These are phyloP conservation scores for Paramisgurnus dabryanus DNA, from an alignment of 2,113 vertebrate species.

Conservation along the genomic window DNA sequence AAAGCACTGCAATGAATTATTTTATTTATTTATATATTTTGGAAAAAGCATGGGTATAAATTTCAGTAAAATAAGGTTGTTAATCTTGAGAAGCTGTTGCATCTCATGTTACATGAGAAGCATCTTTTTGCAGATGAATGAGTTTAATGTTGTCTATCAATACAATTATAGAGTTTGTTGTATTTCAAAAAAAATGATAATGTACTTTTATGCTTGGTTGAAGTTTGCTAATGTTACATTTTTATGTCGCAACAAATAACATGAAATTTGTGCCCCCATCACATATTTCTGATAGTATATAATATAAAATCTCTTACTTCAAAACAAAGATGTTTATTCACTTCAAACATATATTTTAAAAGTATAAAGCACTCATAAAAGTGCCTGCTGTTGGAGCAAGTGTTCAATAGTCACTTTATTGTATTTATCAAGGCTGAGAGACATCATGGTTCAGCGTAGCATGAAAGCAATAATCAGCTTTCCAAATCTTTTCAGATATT, in stretches of 20 bases:
- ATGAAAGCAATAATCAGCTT: neutral
- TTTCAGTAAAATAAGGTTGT: too few relatives aligned
- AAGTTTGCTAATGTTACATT: too few relatives aligned
- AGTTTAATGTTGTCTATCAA: too few relatives aligned
- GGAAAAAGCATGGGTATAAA: too few relatives aligned
- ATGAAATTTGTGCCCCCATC: too few relatives aligned
- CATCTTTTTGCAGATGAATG: too few relatives aligned
- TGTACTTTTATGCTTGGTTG: too few relatives aligned
- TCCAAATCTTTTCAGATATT: neutral
- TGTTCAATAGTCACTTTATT: neutral
- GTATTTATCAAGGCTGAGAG: neutral
- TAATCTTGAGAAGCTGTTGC: too few relatives aligned
- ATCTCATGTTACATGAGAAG: too few relatives aligned
- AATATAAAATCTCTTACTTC: neutral
- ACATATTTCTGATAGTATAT: neutral
- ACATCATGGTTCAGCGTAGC: neutral
- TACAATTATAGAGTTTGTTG: too few relatives aligned
- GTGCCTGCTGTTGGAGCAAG: neutral
- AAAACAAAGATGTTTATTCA: neutral
- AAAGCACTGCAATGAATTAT: neutral
- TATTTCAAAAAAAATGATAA: too few relatives aligned
- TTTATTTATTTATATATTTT: neutral
- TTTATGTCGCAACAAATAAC: too few relatives aligned
- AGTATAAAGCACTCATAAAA: neutral
- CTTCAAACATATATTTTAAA: slow-evolving; percentile 2